A percentile compares a stretch with the other conserved stretches of the same genome.
These are phyloP conservation scores for Brachionus sp. DNA, from an alignment of 1,140 invertebrate genomes.

Conservation along the genomic window DNA sequence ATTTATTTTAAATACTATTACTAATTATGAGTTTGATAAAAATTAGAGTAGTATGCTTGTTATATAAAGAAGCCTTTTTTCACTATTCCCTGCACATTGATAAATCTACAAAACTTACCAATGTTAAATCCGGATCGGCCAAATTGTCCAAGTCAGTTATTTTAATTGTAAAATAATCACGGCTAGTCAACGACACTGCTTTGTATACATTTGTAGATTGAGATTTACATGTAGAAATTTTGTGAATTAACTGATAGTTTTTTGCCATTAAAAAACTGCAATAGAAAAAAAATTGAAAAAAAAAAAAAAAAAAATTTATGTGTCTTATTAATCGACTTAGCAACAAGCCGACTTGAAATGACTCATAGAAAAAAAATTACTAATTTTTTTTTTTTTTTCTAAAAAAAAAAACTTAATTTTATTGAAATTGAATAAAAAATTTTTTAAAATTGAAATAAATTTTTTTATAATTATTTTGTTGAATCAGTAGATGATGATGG, in stretches of 20 bases:
- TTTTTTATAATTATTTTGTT: not conserved
- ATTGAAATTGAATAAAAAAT: not conserved
- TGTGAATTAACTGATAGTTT: slow-evolving; percentile 34
- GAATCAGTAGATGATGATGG: not conserved
- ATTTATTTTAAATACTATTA: too few species aligned
- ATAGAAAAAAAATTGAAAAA: not conserved
- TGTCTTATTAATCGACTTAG: not conserved
- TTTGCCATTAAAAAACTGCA: not conserved
- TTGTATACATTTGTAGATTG: slow-evolving; percentile 1
- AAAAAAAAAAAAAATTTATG: not conserved
- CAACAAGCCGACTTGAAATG: not conserved
- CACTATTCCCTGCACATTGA: too few species aligned
- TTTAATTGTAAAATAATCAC: slow-evolving; percentile 25
- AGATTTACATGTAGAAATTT: not conserved
- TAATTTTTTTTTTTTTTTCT: too few species aligned
- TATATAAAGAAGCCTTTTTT: too few species aligned
- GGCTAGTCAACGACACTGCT: not conserved
- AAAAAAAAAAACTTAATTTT: not conserved
- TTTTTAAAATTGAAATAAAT: not conserved
- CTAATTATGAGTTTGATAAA: too few species aligned
- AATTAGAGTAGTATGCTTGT: too few species aligned
- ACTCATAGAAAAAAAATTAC: not conserved
- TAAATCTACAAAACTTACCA: too few species aligned
- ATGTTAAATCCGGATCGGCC: not conserved
- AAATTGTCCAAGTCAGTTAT: slow-evolving; percentile 8